phyloP scores from a whole-genome alignment of 1,140 invertebrate species.

The Dendroctonus valens region DNA sequence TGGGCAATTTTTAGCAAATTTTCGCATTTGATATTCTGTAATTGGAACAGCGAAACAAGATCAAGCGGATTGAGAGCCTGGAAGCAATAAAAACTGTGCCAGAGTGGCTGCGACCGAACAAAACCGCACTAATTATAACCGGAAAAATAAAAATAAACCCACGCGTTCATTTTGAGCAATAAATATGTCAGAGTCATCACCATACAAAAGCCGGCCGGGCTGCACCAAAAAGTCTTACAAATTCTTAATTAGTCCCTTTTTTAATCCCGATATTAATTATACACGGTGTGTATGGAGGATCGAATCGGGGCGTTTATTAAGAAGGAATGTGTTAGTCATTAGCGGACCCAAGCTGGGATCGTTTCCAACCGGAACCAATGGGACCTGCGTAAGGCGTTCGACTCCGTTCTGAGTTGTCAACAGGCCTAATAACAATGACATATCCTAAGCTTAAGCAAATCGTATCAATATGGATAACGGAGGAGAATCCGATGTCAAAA shows the following conservation, averaged over 20 bases:
- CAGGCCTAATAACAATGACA: too few relatives aligned
- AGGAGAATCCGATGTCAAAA: slow-evolving; percentile 23
- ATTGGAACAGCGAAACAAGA: too few relatives aligned
- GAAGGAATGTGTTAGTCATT: slow-evolving; percentile 24
- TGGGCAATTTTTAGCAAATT: too few relatives aligned
- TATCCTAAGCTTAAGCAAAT: too few relatives aligned
- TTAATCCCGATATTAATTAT: slow-evolving; percentile 27
- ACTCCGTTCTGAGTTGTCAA: too few relatives aligned
- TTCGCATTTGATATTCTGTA: too few relatives aligned
- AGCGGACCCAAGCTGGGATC: not conserved
- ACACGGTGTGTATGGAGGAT: slow-evolving; percentile 15
- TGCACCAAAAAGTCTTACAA: slow-evolving; percentile 11
- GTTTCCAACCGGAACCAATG: too few relatives aligned
- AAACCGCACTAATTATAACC: too few relatives aligned
- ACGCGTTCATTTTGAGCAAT: slow-evolving; percentile 5
- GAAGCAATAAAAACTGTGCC: too few relatives aligned
- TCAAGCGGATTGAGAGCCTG: too few relatives aligned
- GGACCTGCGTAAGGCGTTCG: too few relatives aligned
- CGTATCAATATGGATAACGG: slow-evolving; percentile 15
- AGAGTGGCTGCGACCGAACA: too few relatives aligned
- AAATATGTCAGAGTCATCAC: slow-evolving; percentile 21
- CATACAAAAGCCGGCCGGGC: slow-evolving; percentile 18
- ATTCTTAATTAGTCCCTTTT: slow-evolving; percentile 24
- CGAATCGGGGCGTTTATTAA: slow-evolving; percentile 18
- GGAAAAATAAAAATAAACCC: not conserved